A percentile compares a stretch with the other conserved stretches of the same genome.
phyloP scores from a whole-genome alignment of 2,797 vertebrate genomes.

The Hydrocynus forskahlii region DNA sequence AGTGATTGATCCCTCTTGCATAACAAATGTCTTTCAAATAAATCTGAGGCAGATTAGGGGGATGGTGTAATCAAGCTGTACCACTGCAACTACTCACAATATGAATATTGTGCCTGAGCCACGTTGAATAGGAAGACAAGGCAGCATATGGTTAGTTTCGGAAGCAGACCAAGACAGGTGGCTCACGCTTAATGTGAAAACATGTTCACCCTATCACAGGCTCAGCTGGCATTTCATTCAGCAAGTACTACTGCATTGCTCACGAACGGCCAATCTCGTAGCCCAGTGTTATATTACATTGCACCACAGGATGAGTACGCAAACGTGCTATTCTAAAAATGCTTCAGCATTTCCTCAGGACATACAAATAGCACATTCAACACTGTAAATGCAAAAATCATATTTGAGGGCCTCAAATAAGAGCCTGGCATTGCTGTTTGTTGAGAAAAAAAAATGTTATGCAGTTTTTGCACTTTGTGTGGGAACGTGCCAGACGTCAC shows the following conservation, averaged over 20 bases:
- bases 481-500: slow-evolving; percentile 54
- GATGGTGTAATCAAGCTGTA: neutral
- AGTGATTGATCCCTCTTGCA: slow-evolving; percentile 1
- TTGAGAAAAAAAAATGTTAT: slow-evolving; percentile 1
- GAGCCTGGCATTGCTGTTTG: slow-evolving; percentile 22
- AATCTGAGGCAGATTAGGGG: slow-evolving; percentile 1
- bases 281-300: slow-evolving; percentile 18
- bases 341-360: neutral
- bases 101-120: neutral
- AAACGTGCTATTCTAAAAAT: neutral
- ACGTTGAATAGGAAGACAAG: neutral
- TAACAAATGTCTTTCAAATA: slow-evolving; percentile 6
- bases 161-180: slow-evolving; percentile 20
- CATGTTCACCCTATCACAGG: slow-evolving; percentile 14
- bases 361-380: neutral
- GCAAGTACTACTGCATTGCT: slow-evolving; percentile 14
- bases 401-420: neutral
- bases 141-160: slow-evolving; percentile 25
- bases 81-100: too few relatives aligned
- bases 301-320: neutral
- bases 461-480: slow-evolving; percentile 24
- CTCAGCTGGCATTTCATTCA: slow-evolving; percentile 54
- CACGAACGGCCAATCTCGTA: neutral
- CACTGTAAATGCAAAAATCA: neutral
- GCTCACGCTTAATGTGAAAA: slow-evolving; percentile 18